Conservation (phyloP, 2,888 invertebrate genomes). For the Leptogaster cylindrica region DNA sequence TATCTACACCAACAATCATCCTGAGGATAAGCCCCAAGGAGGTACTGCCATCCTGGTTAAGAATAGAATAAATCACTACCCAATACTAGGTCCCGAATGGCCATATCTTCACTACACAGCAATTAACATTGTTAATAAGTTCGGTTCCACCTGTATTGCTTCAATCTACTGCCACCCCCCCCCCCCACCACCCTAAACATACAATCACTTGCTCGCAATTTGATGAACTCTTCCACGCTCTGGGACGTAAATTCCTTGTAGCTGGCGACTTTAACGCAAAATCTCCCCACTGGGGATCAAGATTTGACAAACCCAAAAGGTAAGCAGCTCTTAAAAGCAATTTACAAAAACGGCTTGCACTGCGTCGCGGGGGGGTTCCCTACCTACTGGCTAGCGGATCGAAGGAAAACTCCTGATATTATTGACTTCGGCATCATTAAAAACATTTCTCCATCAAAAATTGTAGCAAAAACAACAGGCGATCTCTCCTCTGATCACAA, state of each 20-base stretch:
- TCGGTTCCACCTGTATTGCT: background rate
- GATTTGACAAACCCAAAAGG: background rate
- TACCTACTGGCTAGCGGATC: background rate
- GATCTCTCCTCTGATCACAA: constrained; percentile 8
- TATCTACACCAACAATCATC: background rate
- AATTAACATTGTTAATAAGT: background rate
- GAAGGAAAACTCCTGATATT: background rate
- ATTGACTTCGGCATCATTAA: background rate
- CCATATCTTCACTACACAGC: background rate
- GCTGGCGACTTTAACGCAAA: constrained; percentile 2
- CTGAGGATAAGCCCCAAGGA: background rate
- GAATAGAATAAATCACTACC: background rate
- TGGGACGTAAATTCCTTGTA: background rate
- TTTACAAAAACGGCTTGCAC: background rate
- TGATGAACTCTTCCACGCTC: background rate
- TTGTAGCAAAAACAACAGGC: background rate
- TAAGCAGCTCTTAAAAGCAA: background rate
- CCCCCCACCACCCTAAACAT: no score
- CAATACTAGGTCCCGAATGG: background rate
- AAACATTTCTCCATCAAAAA: background rate
- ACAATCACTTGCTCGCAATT: background rate
- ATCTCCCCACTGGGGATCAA: background rate
- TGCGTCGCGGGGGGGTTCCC: background rate
- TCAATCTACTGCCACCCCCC: background rate
- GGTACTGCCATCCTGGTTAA: constrained; percentile 4